Base-by-base conservation (phyloP, 2,888 invertebrate species). In the Trisateles emortualis region DNA sequence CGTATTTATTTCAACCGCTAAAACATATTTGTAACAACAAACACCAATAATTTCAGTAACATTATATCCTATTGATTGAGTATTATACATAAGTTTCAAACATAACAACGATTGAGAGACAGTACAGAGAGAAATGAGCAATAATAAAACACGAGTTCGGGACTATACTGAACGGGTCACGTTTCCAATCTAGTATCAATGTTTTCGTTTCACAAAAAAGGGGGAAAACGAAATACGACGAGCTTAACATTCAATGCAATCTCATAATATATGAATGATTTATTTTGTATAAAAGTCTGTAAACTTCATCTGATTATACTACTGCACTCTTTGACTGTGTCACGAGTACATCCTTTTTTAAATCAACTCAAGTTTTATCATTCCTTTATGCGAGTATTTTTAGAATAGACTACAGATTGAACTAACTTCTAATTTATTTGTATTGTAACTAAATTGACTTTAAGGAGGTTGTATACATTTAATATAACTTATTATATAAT, bases 131-230 rank as follows among this genome's bases (percentile, higher is more conserved):
- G 50, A 72, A 65, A 62, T 63, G 59, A 63, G 59, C 45, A 47
- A 56, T 64, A 68, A 64, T 69, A 62, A 62, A 65, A 57, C 59
- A 58, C 33, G 13, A 46, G 13, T 11, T 36, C 22, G 41, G 40
- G 54, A 26, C 43, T 57, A 42, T 58, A 61, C 47, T 61, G 57
- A 71, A 67, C 59, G 68, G 62, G 68, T 64, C 72, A 64, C 71
- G 71, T 73, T 73, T 73, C 51, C 71, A 67, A 68, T 71, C 64
- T 68, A 69, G 60, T 45, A 48, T 46, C 63, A 54, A 58, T 56
- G 57, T 62, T 62, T 64, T 56, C 57, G 52, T 52, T 64, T 61
- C 38, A 61, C 59, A 55, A 64, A 70, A 70, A 70, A 72, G 2
- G 41, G 51, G 51, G 35, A 50, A n/a, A n/a, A 53, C 33, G 22